A percentile compares a stretch with the other conserved stretches of the same genome.
Conservation (phyloP, 2,797 vertebrate species). For the Lycodopsis pacificus region DNA sequence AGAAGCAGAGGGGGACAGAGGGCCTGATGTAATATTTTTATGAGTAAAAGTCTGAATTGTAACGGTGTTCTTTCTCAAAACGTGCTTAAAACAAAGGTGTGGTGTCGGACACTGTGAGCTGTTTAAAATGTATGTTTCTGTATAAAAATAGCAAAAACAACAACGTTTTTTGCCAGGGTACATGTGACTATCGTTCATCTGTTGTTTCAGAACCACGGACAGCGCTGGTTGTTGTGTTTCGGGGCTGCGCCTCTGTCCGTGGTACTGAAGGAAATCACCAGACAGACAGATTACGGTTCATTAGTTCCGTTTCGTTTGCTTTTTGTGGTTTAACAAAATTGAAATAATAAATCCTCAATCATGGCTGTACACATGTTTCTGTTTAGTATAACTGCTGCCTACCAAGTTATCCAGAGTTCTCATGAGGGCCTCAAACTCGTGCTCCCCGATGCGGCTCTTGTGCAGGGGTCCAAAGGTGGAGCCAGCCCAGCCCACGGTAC, state of each 20-base stretch:
- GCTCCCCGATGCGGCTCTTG: slow-evolving; percentile 94
- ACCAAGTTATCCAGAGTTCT: slow-evolving; percentile 98
- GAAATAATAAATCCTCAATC: neutral
- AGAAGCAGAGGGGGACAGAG: too few species aligned
- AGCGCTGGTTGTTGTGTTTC: neutral
- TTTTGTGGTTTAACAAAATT: neutral
- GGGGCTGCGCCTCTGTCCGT: neutral
- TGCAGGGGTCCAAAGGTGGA: slow-evolving; percentile 95
- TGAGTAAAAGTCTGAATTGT: too few species aligned
- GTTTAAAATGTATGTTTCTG: too few species aligned
- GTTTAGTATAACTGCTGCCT: slow-evolving; percentile 43
- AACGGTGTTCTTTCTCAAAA: neutral
- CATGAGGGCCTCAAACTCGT: slow-evolving; percentile 98
- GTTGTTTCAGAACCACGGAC: neutral
- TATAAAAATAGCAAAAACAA: neutral
- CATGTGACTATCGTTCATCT: neutral
- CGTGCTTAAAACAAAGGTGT: neutral
- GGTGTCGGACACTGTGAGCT: neutral
- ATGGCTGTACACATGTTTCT: neutral
- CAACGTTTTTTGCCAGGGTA: neutral
- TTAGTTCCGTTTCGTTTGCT: neutral
- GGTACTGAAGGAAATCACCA: neutral
- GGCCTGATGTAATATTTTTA: too few species aligned
- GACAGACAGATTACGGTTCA: neutral
- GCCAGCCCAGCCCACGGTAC: slow-evolving; percentile 93